Percentiles rank a stretch among this genome's conserved stretches.
Conservation (phyloP, 2,113 vertebrate genomes). For the Neomonachus schauinslandi region DNA sequence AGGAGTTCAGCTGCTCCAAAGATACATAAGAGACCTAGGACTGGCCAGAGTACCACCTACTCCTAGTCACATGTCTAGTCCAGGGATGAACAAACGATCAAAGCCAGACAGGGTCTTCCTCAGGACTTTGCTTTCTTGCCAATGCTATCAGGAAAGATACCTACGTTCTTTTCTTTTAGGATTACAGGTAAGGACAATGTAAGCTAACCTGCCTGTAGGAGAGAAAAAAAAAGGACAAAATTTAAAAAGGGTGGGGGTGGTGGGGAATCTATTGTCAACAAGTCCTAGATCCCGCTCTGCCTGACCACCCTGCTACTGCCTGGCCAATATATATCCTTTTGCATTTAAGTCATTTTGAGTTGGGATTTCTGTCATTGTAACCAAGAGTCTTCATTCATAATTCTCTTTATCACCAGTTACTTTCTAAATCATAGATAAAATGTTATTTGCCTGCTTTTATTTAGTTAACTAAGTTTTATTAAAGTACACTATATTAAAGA, state of each 20-base stretch:
- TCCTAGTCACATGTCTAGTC: background rate
- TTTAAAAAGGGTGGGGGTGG: background rate
- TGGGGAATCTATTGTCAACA: background rate
- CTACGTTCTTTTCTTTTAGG: background rate
- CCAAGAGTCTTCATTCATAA: background rate
- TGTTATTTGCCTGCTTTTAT: background rate
- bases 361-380: constrained; percentile 6
- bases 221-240: background rate
- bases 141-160: background rate
- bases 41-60: background rate
- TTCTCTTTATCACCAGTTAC: background rate
- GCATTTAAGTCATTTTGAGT: constrained; percentile 22
- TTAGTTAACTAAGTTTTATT: constrained; percentile 15
- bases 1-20: background rate
- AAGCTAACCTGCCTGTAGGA: background rate
- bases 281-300: background rate
- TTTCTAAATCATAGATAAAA: constrained; percentile 6
- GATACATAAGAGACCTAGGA: background rate
- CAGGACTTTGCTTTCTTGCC: background rate
- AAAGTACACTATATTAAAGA: background rate
- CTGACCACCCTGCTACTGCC: background rate
- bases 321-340: background rate
- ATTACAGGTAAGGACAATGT: background rate
- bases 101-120: background rate
- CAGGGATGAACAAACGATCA: background rate